These are phyloP conservation scores for Macaria liturata DNA, from an alignment of 2,888 invertebrate genomes.

Conservation along the genomic window DNA sequence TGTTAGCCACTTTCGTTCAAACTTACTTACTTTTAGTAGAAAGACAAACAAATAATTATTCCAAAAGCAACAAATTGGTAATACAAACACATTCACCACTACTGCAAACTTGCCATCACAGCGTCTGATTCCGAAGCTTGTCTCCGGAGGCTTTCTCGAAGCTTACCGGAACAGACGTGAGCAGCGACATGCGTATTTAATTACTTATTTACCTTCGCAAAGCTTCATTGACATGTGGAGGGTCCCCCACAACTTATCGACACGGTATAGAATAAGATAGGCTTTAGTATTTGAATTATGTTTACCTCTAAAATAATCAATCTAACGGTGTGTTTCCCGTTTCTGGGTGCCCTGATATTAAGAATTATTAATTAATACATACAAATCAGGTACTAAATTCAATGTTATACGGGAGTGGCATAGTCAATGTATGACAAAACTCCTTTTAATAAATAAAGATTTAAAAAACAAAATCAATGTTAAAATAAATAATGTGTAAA, in stretches of 20 bases:
- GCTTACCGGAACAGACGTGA: constrained; percentile 14
- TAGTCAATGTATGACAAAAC: too few relatives aligned
- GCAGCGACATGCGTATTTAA: constrained; percentile 12
- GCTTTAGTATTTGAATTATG: too few relatives aligned
- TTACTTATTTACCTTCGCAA: constrained; percentile 10
- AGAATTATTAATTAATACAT: too few relatives aligned
- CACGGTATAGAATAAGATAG: too few relatives aligned
- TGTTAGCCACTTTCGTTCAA: neutral
- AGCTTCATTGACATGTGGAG: constrained; percentile 9
- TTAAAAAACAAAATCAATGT: too few relatives aligned
- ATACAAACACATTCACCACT: neutral
- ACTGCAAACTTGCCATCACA: neutral
- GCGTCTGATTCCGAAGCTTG: neutral
- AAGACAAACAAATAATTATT: neutral
- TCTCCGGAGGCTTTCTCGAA: constrained; percentile 10
- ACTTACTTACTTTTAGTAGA: neutral
- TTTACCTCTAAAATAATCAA: too few relatives aligned
- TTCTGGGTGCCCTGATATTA: too few relatives aligned
- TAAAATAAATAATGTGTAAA: too few relatives aligned
- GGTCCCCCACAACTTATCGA: neutral
- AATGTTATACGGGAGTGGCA: too few relatives aligned
- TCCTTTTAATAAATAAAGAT: too few relatives aligned
- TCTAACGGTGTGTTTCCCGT: too few relatives aligned
- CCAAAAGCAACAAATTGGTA: neutral
- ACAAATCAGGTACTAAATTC: too few relatives aligned